These are phyloP conservation scores for Drosophila pseudoobscura DNA, from an alignment of 1,140 invertebrate genomes.

Conservation along the genomic window DNA sequence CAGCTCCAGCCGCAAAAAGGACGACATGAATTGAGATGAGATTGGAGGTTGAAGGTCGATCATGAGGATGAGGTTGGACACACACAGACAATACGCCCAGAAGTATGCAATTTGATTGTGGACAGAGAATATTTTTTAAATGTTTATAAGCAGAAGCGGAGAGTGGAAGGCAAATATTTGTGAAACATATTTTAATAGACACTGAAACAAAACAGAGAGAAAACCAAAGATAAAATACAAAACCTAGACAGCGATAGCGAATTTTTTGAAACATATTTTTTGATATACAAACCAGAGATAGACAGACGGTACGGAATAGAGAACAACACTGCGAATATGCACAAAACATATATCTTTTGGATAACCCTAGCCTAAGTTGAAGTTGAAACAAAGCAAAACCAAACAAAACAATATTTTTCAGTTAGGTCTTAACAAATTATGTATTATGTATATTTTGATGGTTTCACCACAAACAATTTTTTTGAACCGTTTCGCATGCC, in stretches of 20 bases:
- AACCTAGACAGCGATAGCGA: constrained; percentile 46
- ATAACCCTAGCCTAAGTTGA: constrained; percentile 73
- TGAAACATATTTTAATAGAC: constrained; percentile 78
- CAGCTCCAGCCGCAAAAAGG: constrained; percentile 38
- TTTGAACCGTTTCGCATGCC: constrained; percentile 57
- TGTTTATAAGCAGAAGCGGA: constrained; percentile 66
- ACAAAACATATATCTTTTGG: constrained; percentile 58
- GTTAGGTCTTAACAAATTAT: constrained; percentile 19
- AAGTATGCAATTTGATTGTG: constrained; percentile 77
- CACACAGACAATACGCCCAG: constrained; percentile 77
- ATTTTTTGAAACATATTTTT: constrained; percentile 77
- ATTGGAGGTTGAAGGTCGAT: too few relatives aligned
- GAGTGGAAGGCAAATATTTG: constrained; percentile 63
- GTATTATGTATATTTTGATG: constrained; percentile 63
- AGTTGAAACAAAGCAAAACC: constrained; percentile 24
- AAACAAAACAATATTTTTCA: background rate
- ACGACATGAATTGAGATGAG: too few relatives aligned
- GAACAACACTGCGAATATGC: constrained; percentile 60
- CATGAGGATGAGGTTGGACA: constrained; percentile 12
- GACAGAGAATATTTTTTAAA: constrained; percentile 75
- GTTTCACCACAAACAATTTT: constrained; percentile 59
- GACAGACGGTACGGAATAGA: constrained; percentile 4
- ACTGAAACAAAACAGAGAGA: constrained; percentile 18
- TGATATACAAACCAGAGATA: constrained; percentile 44
- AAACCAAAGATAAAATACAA: constrained; percentile 25